A percentile compares a stretch with the other conserved stretches of the same genome.
phyloP scores from a whole-genome alignment of 2,113 vertebrate genomes.

The Aramus guarauna region DNA sequence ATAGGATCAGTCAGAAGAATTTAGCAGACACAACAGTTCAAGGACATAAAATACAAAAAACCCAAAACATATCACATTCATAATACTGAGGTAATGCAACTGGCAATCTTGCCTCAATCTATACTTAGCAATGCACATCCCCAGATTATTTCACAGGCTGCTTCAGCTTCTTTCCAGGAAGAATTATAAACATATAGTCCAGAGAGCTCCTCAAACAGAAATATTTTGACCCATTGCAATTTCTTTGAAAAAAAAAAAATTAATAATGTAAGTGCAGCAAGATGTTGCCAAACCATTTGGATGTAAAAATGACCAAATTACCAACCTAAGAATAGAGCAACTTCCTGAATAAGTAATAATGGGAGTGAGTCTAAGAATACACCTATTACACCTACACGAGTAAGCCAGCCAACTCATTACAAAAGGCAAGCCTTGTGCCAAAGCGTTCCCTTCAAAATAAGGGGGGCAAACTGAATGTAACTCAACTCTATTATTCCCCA shows the following conservation, averaged over 20 bases:
- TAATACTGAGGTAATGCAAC: not conserved
- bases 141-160: not conserved
- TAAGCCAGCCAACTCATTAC: constrained; percentile 57
- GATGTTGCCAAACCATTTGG: not conserved
- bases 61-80: not conserved
- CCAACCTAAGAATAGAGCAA: not conserved
- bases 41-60: not conserved
- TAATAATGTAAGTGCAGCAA: not conserved
- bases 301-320: constrained; percentile 59
- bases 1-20: not conserved
- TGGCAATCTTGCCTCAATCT: not conserved
- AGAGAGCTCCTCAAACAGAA: not conserved
- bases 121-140: not conserved
- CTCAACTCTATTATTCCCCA: constrained; percentile 52
- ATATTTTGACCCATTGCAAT: not conserved
- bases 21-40: not conserved
- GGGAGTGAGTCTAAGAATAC: constrained; percentile 64
- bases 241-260: not conserved
- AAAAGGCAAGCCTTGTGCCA: constrained; percentile 45
- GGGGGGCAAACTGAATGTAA: constrained; percentile 40
- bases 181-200: not conserved
- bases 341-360: constrained; percentile 57
- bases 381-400: constrained; percentile 67
- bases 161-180: constrained; percentile 5
- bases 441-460: constrained; percentile 67